phyloP scores from a whole-genome alignment of 1,140 invertebrate genomes.

The Philaenus spumarius region DNA sequence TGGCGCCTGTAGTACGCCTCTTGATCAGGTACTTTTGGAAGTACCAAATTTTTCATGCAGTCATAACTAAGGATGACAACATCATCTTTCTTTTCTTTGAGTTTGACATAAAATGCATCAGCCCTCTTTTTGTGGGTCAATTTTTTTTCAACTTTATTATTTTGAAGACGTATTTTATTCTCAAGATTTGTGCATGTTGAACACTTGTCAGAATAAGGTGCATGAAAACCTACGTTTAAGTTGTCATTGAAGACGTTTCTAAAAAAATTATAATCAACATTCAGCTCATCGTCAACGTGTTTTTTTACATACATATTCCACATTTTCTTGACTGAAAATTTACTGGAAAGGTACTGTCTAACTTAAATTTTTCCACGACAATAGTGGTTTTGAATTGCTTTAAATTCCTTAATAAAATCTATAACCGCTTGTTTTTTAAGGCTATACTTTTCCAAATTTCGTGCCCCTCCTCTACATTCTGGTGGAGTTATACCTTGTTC shows the following conservation, averaged over 20 bases:
- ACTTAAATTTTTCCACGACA: neutral
- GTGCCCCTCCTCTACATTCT: conserved; percentile 6
- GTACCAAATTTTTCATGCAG: no score
- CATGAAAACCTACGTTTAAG: conserved; percentile 8
- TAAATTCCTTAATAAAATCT: neutral
- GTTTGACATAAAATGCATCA: neutral
- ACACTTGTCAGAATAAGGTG: conserved; percentile 9
- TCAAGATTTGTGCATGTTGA: conserved; percentile 5
- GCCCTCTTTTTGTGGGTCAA: conserved; percentile 3
- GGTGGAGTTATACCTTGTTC: neutral
- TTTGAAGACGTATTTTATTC: conserved; percentile 1
- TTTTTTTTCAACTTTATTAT: neutral
- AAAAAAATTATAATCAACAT: conserved; percentile 10
- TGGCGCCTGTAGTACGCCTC: no score
- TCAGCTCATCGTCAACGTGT: neutral
- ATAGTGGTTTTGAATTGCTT: conserved; percentile 12
- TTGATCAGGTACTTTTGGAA: no score
- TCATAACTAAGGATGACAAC: no score
- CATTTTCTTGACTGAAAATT: conserved; percentile 9
- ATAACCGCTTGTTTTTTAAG: conserved; percentile 6
- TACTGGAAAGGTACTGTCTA: conserved; percentile 7
- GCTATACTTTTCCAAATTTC: neutral
- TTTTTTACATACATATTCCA: neutral
- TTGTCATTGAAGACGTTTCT: conserved; percentile 7
- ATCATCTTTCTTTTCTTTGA: conserved; percentile 5